Evolutionary conservation across 2,797 vertebrate species (phyloP).

Genomic region (Petrocephalus sullivani): DNA sequence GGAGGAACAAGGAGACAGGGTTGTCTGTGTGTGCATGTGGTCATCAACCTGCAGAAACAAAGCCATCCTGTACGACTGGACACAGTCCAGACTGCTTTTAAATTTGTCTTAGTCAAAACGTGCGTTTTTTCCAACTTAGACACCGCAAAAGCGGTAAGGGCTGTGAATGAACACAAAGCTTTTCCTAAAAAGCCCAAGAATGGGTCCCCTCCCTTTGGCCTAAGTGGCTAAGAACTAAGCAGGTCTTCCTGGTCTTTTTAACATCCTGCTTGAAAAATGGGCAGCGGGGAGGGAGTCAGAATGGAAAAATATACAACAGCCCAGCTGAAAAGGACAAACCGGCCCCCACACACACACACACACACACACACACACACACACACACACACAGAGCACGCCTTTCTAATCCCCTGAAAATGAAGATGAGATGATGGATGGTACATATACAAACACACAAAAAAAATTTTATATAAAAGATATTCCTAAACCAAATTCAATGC

Average conservation of each 20-base stretch:
- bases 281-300: background rate
- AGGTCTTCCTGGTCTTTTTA: background rate
- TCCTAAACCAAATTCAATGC: background rate
- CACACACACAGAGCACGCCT: background rate
- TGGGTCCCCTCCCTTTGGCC: no score
- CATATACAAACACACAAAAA: no score
- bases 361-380: background rate
- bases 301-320: background rate
- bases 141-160: background rate
- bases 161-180: background rate
- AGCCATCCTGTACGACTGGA: background rate
- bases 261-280: background rate
- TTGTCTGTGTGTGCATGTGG: background rate
- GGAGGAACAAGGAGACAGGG: background rate
- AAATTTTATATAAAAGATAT: no score
- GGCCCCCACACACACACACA: background rate
- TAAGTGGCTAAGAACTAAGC: background rate
- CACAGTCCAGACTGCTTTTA: background rate
- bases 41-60: background rate
- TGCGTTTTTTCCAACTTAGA: background rate
- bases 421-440: background rate
- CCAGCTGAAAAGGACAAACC: background rate
- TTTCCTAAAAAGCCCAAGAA: background rate
- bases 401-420: slow-evolving; percentile 2
- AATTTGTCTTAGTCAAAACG: background rate